Base-by-base conservation (phyloP, 2,888 invertebrate genomes). In the Laspeyria flexula region DNA sequence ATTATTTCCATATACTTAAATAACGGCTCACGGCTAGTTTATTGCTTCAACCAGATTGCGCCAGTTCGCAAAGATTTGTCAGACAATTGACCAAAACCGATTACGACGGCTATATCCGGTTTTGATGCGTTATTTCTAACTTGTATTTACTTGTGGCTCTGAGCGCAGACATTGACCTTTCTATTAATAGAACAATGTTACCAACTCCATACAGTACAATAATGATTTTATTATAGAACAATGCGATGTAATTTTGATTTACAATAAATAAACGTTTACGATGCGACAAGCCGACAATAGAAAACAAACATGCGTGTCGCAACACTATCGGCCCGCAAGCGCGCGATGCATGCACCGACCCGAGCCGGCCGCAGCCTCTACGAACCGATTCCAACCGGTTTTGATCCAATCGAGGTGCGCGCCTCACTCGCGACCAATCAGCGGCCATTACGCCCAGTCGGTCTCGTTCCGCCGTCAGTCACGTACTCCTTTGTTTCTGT, bases 381-480 rank as follows among this genome's bases (percentile, higher is more conserved):
- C 64, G 68, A 92, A 90, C 92, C 84, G 86, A 87, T 75, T 85
- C 60, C 64, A 89, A 88, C 91, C 84, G 86, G 91, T 88, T 90
- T 73, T 54, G 71, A 80, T 77, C 88, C 87, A 90, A 89, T 87
- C 83, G 76, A 73, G 73, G 69, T 79, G 69, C 83, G 80, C 85
- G 79, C 82, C 75, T 81, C 85, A 77, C 85, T 80, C 80, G 63
- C 83, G 69, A 77, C 91, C 91, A 91, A 91, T 91, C 88, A 89
- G 80, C 82, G 78, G 66, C 75, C 79, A 78, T 79, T 77, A 67
- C 69, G 64, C 71, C 79, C 89, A 89, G 86, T 90, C 78, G 79
- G 71, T 77, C 77, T 73, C 76, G 72, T 72, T 77, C 77, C 71
- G 76, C 58, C 71, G 75, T 55, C 57, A 71, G 71, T 71, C 69